phyloP scores from a whole-genome alignment of 2,797 vertebrate genomes.

The Eulemur coronatus region DNA sequence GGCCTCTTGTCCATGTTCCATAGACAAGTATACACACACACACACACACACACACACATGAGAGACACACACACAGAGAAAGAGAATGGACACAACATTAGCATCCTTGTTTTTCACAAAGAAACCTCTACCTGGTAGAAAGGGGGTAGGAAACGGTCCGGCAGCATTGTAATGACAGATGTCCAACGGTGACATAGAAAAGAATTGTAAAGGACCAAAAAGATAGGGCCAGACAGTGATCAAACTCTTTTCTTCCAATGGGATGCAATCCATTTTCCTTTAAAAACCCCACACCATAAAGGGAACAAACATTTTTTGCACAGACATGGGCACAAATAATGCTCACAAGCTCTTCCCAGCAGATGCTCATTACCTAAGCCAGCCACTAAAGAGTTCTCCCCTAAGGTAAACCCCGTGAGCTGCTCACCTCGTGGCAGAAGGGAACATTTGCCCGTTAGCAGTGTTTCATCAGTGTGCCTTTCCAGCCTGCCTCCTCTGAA shows the following conservation, averaged over 20 bases:
- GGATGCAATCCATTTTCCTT: slow-evolving; percentile 63
- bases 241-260: slow-evolving; percentile 72
- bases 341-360: slow-evolving; percentile 71
- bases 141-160: slow-evolving; percentile 43
- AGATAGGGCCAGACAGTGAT: slow-evolving; percentile 38
- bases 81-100: slow-evolving; percentile 16
- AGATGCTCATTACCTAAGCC: slow-evolving; percentile 77
- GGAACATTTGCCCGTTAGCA: slow-evolving; percentile 66
- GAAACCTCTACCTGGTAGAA: slow-evolving; percentile 3
- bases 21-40: neutral
- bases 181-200: slow-evolving; percentile 74
- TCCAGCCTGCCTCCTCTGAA: slow-evolving; percentile 70
- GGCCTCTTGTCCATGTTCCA: neutral
- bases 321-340: slow-evolving; percentile 75
- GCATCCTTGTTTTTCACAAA: slow-evolving; percentile 57
- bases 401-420: slow-evolving; percentile 47
- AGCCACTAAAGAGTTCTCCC: slow-evolving; percentile 71
- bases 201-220: slow-evolving; percentile 58
- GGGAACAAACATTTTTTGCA: slow-evolving; percentile 61
- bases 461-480: slow-evolving; percentile 66
- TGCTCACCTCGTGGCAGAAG: slow-evolving; percentile 69
- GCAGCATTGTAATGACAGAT: slow-evolving; percentile 57
- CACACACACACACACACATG: neutral
- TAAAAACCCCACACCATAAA: slow-evolving; percentile 72
- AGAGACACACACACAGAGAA: neutral